Base-by-base conservation (phyloP, 2,113 vertebrate species). In the Guaruba guarouba region DNA sequence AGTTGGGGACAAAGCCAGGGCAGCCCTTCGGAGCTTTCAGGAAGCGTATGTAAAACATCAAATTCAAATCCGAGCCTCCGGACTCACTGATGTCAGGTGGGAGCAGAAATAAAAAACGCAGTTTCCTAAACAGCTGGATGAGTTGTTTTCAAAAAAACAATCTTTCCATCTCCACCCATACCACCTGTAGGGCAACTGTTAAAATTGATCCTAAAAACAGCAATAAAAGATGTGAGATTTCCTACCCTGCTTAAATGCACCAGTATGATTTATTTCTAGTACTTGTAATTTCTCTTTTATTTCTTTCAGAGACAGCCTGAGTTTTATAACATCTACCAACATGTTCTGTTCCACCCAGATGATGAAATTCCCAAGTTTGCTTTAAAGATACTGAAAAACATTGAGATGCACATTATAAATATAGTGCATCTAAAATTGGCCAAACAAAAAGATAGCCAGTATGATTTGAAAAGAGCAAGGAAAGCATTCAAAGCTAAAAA, bases 61-160 rank as follows among this genome's bases (percentile, higher is more conserved):
- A 93, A 96, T 88, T 91, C 80, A 95, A 95, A 84, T 87, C 82
- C 74, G 4, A 66, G 13, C 85, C 76, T 71, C 70, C 88, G 59
- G 66, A 79, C 68, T 91, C 86, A 91, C 9, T 82, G 74, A 79
- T 41, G n/a, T 85, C 67, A 96, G 35, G 81, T 82, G 88, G 57
- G 75, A 92, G 88, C 8, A 95, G 66, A 64, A 96, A 82, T 63
- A 67, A 73, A 76, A 96, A 71, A n/a, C 2, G 13, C n/a, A 52
- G 22, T 86, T 90, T 93, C 69, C 52, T 74, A 92, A 95, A 92
- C 13, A 95, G 44, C 16, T 41, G 44, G 94, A 96, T 52, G 25
- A 88, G 44, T 44, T 96, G 27, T 77, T 96, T 92, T 63, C 13
- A 25, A 66, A 92, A 92, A 90, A 86, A 78, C 20, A 91, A 66